Evolutionary conservation across 2,113 vertebrate genomes (phyloP), one percentile per base, ranked within the genome.

Genomic region (Corydoras sp.): DNA sequence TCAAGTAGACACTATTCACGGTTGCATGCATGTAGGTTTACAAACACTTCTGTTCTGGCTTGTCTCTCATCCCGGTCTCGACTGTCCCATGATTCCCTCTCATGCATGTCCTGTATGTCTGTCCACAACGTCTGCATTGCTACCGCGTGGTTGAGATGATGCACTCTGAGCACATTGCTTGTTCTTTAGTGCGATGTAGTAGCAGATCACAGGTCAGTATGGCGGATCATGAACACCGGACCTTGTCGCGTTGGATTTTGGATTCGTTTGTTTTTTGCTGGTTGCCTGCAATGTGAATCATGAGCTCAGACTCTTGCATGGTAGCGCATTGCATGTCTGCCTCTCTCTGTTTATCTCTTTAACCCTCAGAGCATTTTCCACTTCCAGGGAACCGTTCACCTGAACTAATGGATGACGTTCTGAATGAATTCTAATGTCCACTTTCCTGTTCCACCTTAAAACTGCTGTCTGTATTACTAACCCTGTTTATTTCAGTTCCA

Each of bases 11-110:
- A 60, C 64, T 54, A n/a, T 13, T 31, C 68, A 29, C 85, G 81
- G 69, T 72, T 85, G 86, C 82, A 79, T 86, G 92, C 90, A 83
- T 88, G 87, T 84, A 73, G 80, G 82, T 77, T 75, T 59, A 51
- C 50, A 63, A 56, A 73, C 72, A 31, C 75, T 66, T 78, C 59
- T 71, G 31, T 65, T 79, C 74, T 55, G 48, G 62, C 73, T 77
- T 60, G 72, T 72, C 31, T 59, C 68, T 62, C 69, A 15, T 69
- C 80, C 53, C 18, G 13, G 49, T 76, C 48, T 24, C 76, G 55
- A 73, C 77, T 81, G 82, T 69, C 12, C 62, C 82, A 60, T 58
- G 54, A 53, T 58, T 49, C 60, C 50, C 60, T 73, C 56, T 71
- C 81, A 32, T 86, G 88, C 88, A 88, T 83, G 85, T 84, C 29